A percentile compares a stretch with the other conserved stretches of the same genome.
Conservation (phyloP, 2,797 vertebrate genomes). For the Vespertilio murinus region DNA sequence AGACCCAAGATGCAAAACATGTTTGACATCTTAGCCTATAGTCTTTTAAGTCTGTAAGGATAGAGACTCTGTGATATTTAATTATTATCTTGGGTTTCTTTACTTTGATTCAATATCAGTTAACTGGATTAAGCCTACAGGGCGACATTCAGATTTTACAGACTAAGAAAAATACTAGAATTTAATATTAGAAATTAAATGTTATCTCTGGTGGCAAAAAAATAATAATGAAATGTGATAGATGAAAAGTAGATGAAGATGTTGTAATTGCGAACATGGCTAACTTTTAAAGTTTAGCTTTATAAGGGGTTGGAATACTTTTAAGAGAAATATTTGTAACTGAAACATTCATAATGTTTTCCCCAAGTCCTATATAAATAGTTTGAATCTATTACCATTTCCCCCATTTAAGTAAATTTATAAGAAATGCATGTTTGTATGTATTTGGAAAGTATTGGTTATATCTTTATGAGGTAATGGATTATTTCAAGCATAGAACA, state of each 20-base stretch:
- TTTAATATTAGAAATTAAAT: slow-evolving; percentile 2
- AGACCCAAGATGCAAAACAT: background rate
- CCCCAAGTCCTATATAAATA: background rate
- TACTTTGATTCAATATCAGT: slow-evolving; percentile 31
- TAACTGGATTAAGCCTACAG: slow-evolving; percentile 37
- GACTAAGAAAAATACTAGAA: slow-evolving; percentile 22
- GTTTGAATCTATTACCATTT: background rate
- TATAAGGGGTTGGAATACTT: background rate
- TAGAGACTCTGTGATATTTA: background rate
- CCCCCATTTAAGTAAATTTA: background rate
- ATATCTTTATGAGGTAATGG: background rate
- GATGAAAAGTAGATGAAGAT: background rate
- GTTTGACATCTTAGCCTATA: background rate
- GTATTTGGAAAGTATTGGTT: background rate
- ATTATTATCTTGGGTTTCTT: background rate
- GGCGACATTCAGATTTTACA: background rate
- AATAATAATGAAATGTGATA: background rate
- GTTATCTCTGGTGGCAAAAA: slow-evolving; percentile 9
- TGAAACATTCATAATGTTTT: background rate
- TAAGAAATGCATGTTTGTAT: background rate
- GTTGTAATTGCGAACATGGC: background rate
- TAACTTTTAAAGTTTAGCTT: background rate
- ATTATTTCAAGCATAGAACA: slow-evolving; percentile 55
- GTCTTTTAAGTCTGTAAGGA: background rate
- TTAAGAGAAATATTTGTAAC: slow-evolving; percentile 23